These are phyloP conservation scores for Torymus aiolomorphi DNA, from an alignment of 2,888 invertebrate genomes.

Conservation along the genomic window DNA sequence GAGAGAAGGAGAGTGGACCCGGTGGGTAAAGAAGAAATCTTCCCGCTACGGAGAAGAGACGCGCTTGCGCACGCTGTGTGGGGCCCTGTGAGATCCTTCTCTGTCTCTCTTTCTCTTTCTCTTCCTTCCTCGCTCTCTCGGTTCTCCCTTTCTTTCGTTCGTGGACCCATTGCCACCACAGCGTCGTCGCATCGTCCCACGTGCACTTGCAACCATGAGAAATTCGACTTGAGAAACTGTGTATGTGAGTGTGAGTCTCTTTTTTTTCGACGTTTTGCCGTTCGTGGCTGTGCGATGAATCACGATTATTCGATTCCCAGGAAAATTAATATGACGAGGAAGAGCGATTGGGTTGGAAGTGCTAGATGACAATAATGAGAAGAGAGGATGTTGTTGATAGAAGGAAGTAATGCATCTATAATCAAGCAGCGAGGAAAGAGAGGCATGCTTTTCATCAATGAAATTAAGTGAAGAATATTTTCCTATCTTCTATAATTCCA, in stretches of 20 bases:
- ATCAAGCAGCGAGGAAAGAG: too few relatives aligned
- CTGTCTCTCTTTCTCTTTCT: neutral
- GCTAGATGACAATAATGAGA: conserved; percentile 38
- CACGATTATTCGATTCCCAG: conserved; percentile 51
- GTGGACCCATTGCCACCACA: too few relatives aligned
- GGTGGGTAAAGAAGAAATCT: conserved; percentile 48
- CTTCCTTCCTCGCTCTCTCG: neutral
- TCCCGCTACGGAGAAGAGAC: conserved; percentile 42
- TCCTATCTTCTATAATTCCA: too few relatives aligned
- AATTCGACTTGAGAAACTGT: neutral
- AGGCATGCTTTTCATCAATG: too few relatives aligned
- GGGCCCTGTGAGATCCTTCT: conserved; percentile 56
- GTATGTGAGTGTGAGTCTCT: neutral
- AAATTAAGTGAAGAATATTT: too few relatives aligned
- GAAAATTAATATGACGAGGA: conserved; percentile 51
- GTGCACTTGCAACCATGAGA: conserved; percentile 41
- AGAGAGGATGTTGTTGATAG: too few relatives aligned
- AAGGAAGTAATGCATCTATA: too few relatives aligned
- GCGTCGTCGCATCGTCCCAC: conserved; percentile 14
- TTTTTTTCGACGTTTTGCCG: neutral
- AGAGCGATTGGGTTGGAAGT: neutral
- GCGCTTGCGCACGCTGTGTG: conserved; percentile 61
- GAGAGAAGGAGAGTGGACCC: conserved; percentile 12
- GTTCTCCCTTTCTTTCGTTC: neutral
- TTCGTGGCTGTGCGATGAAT: neutral